These are phyloP conservation scores for Cremastinae sp. DNA, from an alignment of 2,888 invertebrate species.

Conservation along the genomic window DNA sequence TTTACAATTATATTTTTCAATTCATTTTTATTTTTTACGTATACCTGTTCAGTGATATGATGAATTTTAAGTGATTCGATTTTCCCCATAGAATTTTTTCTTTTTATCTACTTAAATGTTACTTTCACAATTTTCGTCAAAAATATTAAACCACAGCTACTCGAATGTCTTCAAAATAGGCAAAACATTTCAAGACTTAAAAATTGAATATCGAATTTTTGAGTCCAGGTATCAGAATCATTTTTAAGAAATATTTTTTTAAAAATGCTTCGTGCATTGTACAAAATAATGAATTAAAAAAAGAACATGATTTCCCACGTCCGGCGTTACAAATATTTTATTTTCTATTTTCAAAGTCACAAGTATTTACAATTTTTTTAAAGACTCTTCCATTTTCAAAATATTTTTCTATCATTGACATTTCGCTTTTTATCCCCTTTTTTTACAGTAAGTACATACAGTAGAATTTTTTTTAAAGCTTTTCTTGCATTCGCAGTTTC, in stretches of 20 bases:
- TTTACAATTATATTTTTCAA: conserved; percentile 17
- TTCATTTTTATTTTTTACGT: conserved; percentile 63
- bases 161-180: too few relatives aligned
- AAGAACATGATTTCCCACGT: background rate
- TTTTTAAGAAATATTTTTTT: background rate
- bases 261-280: background rate
- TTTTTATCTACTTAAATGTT: conserved; percentile 31
- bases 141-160: too few relatives aligned
- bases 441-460: conserved; percentile 48
- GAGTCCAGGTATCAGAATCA: background rate
- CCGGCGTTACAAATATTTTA: conserved; percentile 19
- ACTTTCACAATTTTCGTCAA: conserved; percentile 31
- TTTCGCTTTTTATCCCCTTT: background rate
- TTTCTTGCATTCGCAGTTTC: conserved; percentile 2
- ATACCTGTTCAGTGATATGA: conserved; percentile 64
- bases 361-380: conserved; percentile 33
- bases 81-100: conserved; percentile 55
- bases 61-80: conserved; percentile 64
- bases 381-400: conserved; percentile 43
- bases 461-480: conserved; percentile 31
- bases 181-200: too few relatives aligned
- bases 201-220: background rate
- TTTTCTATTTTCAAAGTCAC: conserved; percentile 23
- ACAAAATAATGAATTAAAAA: background rate
- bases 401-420: conserved; percentile 27